phyloP scores from a whole-genome alignment of 1,140 invertebrate species.

The Heliconius congener region DNA sequence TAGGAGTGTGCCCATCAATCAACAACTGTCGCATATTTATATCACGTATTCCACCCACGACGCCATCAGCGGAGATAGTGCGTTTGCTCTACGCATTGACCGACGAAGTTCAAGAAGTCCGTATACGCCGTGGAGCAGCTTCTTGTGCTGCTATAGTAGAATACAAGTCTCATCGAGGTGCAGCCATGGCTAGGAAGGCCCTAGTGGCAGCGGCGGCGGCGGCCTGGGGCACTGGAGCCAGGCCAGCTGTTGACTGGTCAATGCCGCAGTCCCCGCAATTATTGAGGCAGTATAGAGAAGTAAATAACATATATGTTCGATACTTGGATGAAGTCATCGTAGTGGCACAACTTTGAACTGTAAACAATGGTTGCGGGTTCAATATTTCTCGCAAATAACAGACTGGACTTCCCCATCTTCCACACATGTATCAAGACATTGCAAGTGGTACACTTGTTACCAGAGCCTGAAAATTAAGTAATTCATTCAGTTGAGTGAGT shows the following conservation, averaged over 20 bases:
- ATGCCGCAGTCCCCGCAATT: constrained; percentile 70
- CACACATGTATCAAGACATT: too few species aligned
- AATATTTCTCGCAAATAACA: too few species aligned
- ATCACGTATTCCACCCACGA: constrained; percentile 68
- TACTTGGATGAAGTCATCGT: too few species aligned
- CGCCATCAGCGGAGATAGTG: constrained; percentile 68
- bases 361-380: too few species aligned
- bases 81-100: constrained; percentile 69
- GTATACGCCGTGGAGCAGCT: constrained; percentile 63
- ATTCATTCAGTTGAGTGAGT: too few species aligned
- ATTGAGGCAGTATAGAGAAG: constrained; percentile 73
- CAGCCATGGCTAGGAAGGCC: constrained; percentile 72
- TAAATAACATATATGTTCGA: constrained; percentile 25
- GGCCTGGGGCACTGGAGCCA: constrained; percentile 67
- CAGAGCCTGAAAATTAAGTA: too few species aligned
- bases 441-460: too few species aligned
- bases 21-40: constrained; percentile 78
- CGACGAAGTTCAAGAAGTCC: constrained; percentile 73
- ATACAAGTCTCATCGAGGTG: constrained; percentile 73
- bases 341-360: too few species aligned
- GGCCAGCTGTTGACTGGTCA: constrained; percentile 73
- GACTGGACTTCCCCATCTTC: too few species aligned
- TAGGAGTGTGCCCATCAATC: constrained; percentile 71
- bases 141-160: constrained; percentile 71
- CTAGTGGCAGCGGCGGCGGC: constrained; percentile 67